Base-by-base conservation (phyloP, 2,888 invertebrate genomes). In the Rotaria macrura region DNA sequence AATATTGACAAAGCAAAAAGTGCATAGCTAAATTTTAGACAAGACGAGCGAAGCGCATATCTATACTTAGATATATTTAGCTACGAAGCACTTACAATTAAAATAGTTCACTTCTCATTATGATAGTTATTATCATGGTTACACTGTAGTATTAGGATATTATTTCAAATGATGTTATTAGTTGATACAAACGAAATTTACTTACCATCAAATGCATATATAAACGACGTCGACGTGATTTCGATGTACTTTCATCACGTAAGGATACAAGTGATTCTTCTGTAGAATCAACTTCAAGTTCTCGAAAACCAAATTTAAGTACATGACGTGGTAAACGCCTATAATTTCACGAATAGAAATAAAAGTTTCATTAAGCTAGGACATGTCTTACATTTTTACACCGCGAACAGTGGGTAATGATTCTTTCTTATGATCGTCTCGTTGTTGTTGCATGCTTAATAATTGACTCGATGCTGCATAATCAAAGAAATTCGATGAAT, bases 261-360 rank as follows among this genome's bases (percentile, higher is more conserved):
- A 40, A 14, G 10, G 25, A 43, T 5, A 43, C n/a, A 17, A 29
- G 34, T 43, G 43, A 23, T 40, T 43, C 14, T 43, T 79, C 79
- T 3, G 40, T 9, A 20, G 79, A 20, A n/a, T 43, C 43, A n/a
- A 12, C 5, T 34, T 43, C 79, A 43, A 79, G 12, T 40, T 79
- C 79, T 12, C 79, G 79, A 43, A 38, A 79, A 25, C 25, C 79
- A 79, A 79, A 79, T 79, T 79, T 79, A 12, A 79, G 43, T 43
- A 79, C 43, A 43, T 79, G 79, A n/a, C 79, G 79, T 43, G 79
- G 79, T 79, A 79, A 12, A 20, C 38, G 79, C 38, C 79, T 79
- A 43, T n/a, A 43, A 2, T 25, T 79, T 25, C 9, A n/a, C 43
- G 9, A 43, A 43, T 25, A 9, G 14, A 2, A 1, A 29, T 29